A percentile compares a stretch with the other conserved stretches of the same genome.
phyloP scores from a whole-genome alignment of 2,888 invertebrate species.

The Zelleria hepariella region DNA sequence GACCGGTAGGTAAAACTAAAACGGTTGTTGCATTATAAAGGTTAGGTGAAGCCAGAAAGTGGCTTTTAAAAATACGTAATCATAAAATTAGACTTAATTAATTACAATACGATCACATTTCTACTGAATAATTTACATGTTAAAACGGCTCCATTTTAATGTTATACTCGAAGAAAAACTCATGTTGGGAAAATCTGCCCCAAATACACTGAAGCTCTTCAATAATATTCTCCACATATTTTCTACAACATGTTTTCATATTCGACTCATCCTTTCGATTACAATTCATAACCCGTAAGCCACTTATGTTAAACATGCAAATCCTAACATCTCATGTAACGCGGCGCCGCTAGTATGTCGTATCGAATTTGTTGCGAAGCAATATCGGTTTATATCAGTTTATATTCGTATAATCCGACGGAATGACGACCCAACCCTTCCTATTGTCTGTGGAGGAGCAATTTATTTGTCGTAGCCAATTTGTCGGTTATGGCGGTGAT shows the following conservation, averaged over 20 bases:
- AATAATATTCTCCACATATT: no score
- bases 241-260: neutral
- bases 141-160: no score
- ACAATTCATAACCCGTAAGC: neutral
- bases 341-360: neutral
- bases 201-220: no score
- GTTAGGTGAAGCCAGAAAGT: no score
- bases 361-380: neutral
- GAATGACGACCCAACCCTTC: constrained; percentile 48
- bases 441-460: constrained; percentile 38
- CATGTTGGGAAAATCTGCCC: no score
- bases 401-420: constrained; percentile 22
- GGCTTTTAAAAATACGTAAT: no score
- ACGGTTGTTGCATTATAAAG: no score
- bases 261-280: neutral
- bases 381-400: neutral
- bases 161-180: no score
- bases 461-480: constrained; percentile 54
- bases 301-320: neutral
- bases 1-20: no score
- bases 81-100: no score
- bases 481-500: constrained; percentile 9
- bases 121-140: no score
- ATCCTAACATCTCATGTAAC: constrained; percentile 1
- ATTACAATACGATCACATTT: no score